Evolutionary conservation across 2,888 invertebrate species (phyloP), one percentile per base, ranked within the genome.

Genomic region (Troilus luridus): DNA sequence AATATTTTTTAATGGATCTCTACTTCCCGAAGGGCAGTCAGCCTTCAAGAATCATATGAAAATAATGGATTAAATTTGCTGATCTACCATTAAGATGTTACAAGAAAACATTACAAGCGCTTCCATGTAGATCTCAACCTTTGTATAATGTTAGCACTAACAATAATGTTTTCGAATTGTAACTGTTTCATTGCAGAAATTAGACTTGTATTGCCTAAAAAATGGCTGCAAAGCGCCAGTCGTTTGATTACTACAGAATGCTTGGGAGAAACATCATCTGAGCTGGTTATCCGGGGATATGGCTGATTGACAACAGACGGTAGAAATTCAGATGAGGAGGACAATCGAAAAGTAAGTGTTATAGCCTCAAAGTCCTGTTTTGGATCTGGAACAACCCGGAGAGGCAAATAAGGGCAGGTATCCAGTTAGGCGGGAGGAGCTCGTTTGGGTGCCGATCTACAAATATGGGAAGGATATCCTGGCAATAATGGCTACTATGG

Each of bases 281-380:
- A 54, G n/a, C 56, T 85, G n/a, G 56, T 85, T 85, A 56, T 58
- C 54, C 56, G n/a, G 12, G 72, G 12, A 85, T 54, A 56, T 58
- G 56, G 14, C 56, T n/a, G 85, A 56, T 85, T 85, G 56, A 54
- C 56, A 85, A 58, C 85, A 11, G n/a, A 54, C 0, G 85, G 85
- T 85, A 58, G 85, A 85, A 85, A 85, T 85, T 85, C 85, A 85
- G 56, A 85, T 85, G 85, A 81, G 81, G 81, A 56, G 85, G 85
- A 85, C 85, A 58, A 85, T 58, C 27, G 21, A 54, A 56, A n/a
- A 85, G 56, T 56, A 85, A 85, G 56, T 21, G 56, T 85, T 85
- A 85, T 85, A n/a, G 56, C 85, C n/a, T n/a, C 21, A 58, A n/a
- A 12, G 85, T 58, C 85, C 85, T 85, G n/a, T 85, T 85, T 56